Base-by-base conservation (phyloP, 2,797 vertebrate species). In the Aphelocoma californica region DNA sequence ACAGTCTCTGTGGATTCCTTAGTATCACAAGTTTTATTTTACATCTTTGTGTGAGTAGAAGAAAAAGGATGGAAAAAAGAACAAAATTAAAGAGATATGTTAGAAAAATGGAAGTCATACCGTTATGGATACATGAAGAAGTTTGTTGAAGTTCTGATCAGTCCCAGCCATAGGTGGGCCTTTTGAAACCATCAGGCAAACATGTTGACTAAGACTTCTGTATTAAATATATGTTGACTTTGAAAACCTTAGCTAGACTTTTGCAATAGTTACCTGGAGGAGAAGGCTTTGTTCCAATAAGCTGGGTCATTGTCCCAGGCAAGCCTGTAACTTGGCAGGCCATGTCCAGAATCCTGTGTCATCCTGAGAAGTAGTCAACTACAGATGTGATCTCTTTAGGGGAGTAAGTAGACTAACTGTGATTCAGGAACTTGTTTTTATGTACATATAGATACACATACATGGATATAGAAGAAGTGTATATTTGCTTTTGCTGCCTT, bases 71-170 rank as follows among this genome's bases (percentile, higher is more conserved):
- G 4, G 9, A 7, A 45, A 14, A 71, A 82, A 65, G 10, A 11
- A 45, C 12, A 93, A 56, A 86, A 66, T 28, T 51, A 70, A 71
- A 86, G 65, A 53, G 23, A 5, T 42, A 36, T 23, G 26, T 53
- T 89, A 24, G 16, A 82, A 57, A 75, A 75, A 45, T 24, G 16
- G 19, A 65, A 38, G 23, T 31, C 29, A 28, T 73, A 40, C 21
- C 25, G 12, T 86, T 91, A 57, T 0, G 1, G 47, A 25, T 31
- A 58, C 0, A 1, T 18, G 44, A 75, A 47, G 17, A 56, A 56
- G 17, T 58, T 57, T 71, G 18, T 58, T 67, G 62, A 74, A 58
- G 20, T 84, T 84, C 57, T 86, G 50, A 57, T 64, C 26, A 12
- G 32, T 81, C 65, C 42, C 17, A 84, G 73, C 32, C 40, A 24